A percentile compares a stretch with the other conserved stretches of the same genome.
phyloP scores from a whole-genome alignment of 2,888 invertebrate species.

The Pseudococcus viburni region DNA sequence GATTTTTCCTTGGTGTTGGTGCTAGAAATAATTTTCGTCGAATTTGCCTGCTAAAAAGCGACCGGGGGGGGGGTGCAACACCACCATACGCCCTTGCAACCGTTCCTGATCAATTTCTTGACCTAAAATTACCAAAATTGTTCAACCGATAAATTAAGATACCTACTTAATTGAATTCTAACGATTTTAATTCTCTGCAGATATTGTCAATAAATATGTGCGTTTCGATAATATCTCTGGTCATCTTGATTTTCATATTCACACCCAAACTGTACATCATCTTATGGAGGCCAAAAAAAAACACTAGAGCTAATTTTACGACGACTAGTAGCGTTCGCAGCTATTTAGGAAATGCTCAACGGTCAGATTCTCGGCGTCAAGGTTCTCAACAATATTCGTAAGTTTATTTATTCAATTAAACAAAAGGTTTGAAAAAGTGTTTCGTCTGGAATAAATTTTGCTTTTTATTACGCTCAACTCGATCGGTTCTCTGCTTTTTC shows the following conservation, averaged over 20 bases:
- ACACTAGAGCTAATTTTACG: slow-evolving; percentile 82
- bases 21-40: too few relatives aligned
- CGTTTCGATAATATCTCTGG: slow-evolving; percentile 80
- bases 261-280: slow-evolving; percentile 85
- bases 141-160: neutral
- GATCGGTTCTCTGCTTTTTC: too few relatives aligned
- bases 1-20: too few relatives aligned
- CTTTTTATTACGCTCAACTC: too few relatives aligned
- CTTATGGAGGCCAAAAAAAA: slow-evolving; percentile 81
- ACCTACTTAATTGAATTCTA: neutral
- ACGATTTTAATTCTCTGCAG: slow-evolving; percentile 39
- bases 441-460: too few relatives aligned
- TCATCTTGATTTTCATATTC: slow-evolving; percentile 81
- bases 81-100: too few relatives aligned
- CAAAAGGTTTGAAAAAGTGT: too few relatives aligned
- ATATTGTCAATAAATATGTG: slow-evolving; percentile 75
- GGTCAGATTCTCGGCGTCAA: too few relatives aligned
- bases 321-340: slow-evolving; percentile 81
- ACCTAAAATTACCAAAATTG: neutral
- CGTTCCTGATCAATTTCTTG: too few relatives aligned
- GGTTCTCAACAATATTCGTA: neutral
- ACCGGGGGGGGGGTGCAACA: too few relatives aligned
- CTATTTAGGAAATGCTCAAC: neutral
- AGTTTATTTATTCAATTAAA: neutral
- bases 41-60: too few relatives aligned